Evolutionary conservation across 2,888 invertebrate species (phyloP).

Genomic region (Sphaeridia pumilis): DNA sequence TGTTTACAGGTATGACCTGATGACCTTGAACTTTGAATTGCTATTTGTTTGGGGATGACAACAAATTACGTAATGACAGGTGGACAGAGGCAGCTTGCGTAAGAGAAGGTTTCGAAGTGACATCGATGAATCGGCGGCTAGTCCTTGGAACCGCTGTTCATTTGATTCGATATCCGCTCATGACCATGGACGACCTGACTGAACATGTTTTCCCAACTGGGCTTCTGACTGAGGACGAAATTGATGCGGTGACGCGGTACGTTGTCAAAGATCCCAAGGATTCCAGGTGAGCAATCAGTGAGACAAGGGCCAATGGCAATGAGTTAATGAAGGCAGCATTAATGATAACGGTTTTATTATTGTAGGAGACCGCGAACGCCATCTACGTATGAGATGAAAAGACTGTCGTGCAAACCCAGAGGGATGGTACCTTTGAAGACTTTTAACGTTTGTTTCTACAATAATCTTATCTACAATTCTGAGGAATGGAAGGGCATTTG

Average conservation of each 20-base stretch:
- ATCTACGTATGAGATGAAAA: too few relatives aligned
- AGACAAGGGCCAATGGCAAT: too few relatives aligned
- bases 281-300: too few relatives aligned
- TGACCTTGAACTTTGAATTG: neutral
- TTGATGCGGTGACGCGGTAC: constrained; percentile 39
- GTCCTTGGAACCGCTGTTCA: constrained; percentile 57
- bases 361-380: too few relatives aligned
- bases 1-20: constrained; percentile 45
- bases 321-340: too few relatives aligned
- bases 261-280: too few relatives aligned
- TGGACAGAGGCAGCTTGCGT: constrained; percentile 64
- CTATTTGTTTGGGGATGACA: too few relatives aligned
- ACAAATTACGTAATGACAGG: too few relatives aligned
- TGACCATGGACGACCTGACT: constrained; percentile 75
- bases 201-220: constrained; percentile 61
- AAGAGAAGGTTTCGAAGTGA: constrained; percentile 52
- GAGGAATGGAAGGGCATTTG: constrained; percentile 10
- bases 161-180: constrained; percentile 65
- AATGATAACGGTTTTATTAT: too few relatives aligned
- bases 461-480: constrained; percentile 12
- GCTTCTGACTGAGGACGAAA: constrained; percentile 60
- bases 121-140: constrained; percentile 54
- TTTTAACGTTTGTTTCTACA: constrained; percentile 6
- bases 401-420: constrained; percentile 1
- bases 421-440: constrained; percentile 6